Base-by-base conservation (phyloP, 53 echinoderm and acorn worm species). In the Luidia sarsii region DNA sequence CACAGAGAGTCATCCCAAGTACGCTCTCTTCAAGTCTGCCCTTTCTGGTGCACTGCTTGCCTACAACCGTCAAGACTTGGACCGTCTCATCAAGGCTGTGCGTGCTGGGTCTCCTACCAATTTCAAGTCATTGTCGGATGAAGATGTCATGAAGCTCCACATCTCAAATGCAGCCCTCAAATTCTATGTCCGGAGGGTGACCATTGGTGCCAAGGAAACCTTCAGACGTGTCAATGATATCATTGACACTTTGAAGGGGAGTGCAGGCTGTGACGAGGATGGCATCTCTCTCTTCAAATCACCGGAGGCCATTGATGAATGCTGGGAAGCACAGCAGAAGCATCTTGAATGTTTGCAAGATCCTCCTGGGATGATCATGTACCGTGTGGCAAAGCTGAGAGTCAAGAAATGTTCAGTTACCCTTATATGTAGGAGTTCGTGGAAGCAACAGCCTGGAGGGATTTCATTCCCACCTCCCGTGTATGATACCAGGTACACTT, bases 391-490 rank as follows among this genome's bases (percentile, higher is more conserved):
- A 27, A 86, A 86, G 37, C 79, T 55, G 2, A 33, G 38, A 4
- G 39, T 68, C 39, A 54, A 51, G 41, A 84, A 83, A 62, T 56
- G 64, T 86, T 48, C 53, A 67, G 21, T 9, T 86, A 9, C 86
- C 86, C 1, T 67, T 7, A 68, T 86, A 80, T 48, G 36, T 33
- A 23, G 50, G 71, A 3, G 34, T 43, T 0, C 69, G 81, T 41
- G 81, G 81, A 4, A 87, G 60, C 35, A 86, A 86, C 48, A 68
- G 80, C 67, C 80, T 86, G 19, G 80, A 86, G 30, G 68, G 86
- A 5, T 86, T 86, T 31, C 86, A 86, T 63, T 55, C 39, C 46
- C 68, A 56, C 34, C 68, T 86, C 1, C 86, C 86, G 4, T 56
- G 37, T 36, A 86, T 77, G 86, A 68, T 79, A 51, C 86, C 86